Evolutionary conservation across 2,113 vertebrate species (phyloP).

Genomic region (Agelaius tricolor): DNA sequence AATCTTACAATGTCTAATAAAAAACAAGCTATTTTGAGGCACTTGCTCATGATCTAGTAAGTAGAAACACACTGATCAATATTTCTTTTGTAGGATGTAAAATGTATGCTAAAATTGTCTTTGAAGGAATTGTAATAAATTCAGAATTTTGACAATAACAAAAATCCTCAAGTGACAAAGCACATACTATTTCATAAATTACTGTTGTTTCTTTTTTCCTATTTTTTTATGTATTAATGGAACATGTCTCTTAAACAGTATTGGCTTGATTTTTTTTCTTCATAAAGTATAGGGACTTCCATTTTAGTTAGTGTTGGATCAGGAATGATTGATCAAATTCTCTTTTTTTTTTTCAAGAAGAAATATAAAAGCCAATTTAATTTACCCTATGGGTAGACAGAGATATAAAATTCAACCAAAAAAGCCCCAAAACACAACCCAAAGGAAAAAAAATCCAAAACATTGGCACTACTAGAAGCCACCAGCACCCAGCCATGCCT

Average conservation of each 20-base stretch:
- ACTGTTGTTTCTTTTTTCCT: background rate
- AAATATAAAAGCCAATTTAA: background rate
- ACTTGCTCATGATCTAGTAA: background rate
- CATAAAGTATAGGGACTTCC: background rate
- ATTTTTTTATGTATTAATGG: background rate
- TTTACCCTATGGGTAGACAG: background rate
- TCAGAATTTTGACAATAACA: background rate
- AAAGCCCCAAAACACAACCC: background rate
- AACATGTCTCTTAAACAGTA: background rate
- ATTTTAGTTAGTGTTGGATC: background rate
- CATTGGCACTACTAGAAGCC: background rate
- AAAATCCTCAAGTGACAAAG: background rate
- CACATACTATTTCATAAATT: background rate
- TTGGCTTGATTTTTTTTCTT: background rate
- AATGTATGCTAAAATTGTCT: background rate
- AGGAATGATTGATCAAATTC: background rate
- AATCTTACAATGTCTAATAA: background rate
- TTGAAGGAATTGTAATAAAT: background rate
- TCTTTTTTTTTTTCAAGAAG: background rate
- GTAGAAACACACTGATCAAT: background rate
- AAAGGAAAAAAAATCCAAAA: background rate
- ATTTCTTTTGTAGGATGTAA: background rate
- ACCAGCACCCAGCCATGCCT: background rate
- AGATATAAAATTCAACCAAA: background rate
- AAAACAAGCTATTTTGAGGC: background rate